Base-by-base conservation (phyloP, 2,888 invertebrate species). In the Serripes groenlandicus region DNA sequence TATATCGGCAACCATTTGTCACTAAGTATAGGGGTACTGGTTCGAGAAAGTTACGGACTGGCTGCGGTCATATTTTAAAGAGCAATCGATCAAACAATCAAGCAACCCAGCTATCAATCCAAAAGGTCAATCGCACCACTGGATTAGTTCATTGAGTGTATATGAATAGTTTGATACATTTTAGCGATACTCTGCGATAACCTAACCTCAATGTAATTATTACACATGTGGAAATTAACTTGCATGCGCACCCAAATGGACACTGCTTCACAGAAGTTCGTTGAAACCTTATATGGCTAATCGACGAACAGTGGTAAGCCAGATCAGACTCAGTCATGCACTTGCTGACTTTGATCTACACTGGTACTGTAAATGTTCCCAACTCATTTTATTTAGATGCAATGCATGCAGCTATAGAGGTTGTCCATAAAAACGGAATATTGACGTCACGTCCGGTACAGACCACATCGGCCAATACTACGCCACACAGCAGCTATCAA, bases 361-460 rank as follows among this genome's bases (percentile, higher is more conserved):
- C 30, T n/a, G n/a, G n/a, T n/a, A n/a, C n/a, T n/a, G n/a, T n/a
- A n/a, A n/a, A n/a, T n/a, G n/a, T n/a, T n/a, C n/a, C n/a, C n/a
- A n/a, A n/a, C n/a, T n/a, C n/a, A 11, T 28, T n/a, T 58, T 23
- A 35, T 35, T 18, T 82, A 91, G 91, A 89, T 28, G 91, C 89
- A 5, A 89, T 89, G 83, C 88, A 89, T 56, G 76, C 56, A 0
- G 82, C 90, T 26, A 89, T 89, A 18, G 49, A 83, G 28, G 75
- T 75, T 7, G 84, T 88, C 18, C 58, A 60, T 9, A 60, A 82
- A 3, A 70, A 72, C 30, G 90, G 88, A 7, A 86, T 91, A 5
- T 49, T 71, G 0, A 89, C 90, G 3, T 86, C 91, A 21, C 70
- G 78, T 23, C 88, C 88, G 4, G 77, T 91, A 3, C 82, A 71